Evolutionary conservation across 2,888 invertebrate genomes (phyloP), one percentile per base, ranked within the genome.

Genomic region (Drosophila longiperda): DNA sequence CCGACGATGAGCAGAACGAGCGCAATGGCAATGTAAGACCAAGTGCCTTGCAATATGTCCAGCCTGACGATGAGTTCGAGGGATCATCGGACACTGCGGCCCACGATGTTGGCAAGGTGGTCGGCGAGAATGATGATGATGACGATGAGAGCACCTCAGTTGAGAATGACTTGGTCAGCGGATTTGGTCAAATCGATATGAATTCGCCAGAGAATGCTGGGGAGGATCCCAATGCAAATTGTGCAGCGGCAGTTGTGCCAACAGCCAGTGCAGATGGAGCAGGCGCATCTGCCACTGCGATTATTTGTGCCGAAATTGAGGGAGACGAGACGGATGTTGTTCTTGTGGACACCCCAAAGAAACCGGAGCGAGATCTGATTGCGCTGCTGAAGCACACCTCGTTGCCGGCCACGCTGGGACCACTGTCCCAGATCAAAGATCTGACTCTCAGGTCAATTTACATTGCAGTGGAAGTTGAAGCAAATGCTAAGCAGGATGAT

Each of bases 291-390:
- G 92, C 91, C 17, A 86, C 90, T 12, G 95, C 95, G 1, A 92
- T 94, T n/a, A 91, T 95, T 7, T 96, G 95, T 0, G 97, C 97
- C 0, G 97, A 97, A 92, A 95, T 97, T n/a, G 97, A 97, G 91
- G 96, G 96, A 1, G 96, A 96, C 82, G 97, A 97, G 89, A 95
- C 96, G 1, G 97, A 96, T 88, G 94, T 96, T 9, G 96, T 97
- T 0, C 95, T 95, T 42, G 96, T 96, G 23, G 97, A 97, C 81
- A 95, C 96, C 0, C 97, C 97, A 1, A 95, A 95, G 9, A 94
- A 95, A 52, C 96, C 97, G 1, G 95, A 95, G 83, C 95, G 94
- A 70, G 96, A 97, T 92, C 93, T 97, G 60, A 93, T 95, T 78
- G 95, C 95, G 48, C 92, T 97, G 42, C 92, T 97, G n/a, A 95